Conservation (phyloP, 2,113 vertebrate genomes). For the Passer montanus region DNA sequence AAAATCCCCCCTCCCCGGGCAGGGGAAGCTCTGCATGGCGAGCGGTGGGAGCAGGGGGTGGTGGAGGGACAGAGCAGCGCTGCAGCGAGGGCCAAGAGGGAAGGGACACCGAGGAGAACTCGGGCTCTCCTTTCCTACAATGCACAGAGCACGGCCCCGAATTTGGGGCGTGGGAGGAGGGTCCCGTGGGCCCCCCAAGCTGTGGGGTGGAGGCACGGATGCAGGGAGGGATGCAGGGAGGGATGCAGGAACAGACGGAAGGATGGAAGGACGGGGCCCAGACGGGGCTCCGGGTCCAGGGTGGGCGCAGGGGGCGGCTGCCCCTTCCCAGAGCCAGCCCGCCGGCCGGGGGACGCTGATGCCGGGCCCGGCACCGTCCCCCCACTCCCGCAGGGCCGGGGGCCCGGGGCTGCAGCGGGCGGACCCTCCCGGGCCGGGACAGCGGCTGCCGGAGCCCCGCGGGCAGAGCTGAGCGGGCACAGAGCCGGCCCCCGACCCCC, state of each 20-base stretch:
- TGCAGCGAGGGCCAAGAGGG: slow-evolving; percentile 29
- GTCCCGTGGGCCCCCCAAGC: neutral
- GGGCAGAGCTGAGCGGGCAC: neutral
- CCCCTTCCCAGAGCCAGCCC: neutral
- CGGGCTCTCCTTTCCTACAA: neutral
- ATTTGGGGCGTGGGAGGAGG: neutral
- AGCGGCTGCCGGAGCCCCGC: neutral
- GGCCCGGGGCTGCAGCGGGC: neutral
- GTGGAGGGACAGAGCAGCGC: neutral
- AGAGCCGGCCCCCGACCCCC: neutral
- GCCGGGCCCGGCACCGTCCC: neutral
- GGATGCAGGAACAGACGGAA: neutral
- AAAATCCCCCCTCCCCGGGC: neutral
- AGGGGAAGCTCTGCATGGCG: neutral
- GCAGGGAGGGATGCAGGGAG: neutral
- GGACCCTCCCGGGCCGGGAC: neutral
- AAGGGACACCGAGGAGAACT: neutral
- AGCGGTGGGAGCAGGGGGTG: neutral
- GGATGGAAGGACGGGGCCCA: neutral
- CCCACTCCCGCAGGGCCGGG: neutral
- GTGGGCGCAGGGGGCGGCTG: neutral
- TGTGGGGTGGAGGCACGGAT: neutral
- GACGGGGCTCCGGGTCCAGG: neutral
- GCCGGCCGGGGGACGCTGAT: neutral
- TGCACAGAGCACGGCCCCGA: neutral